Evolutionary conservation across 1,140 invertebrate genomes (phyloP).

Genomic region (Wiebesia pumilae): DNA sequence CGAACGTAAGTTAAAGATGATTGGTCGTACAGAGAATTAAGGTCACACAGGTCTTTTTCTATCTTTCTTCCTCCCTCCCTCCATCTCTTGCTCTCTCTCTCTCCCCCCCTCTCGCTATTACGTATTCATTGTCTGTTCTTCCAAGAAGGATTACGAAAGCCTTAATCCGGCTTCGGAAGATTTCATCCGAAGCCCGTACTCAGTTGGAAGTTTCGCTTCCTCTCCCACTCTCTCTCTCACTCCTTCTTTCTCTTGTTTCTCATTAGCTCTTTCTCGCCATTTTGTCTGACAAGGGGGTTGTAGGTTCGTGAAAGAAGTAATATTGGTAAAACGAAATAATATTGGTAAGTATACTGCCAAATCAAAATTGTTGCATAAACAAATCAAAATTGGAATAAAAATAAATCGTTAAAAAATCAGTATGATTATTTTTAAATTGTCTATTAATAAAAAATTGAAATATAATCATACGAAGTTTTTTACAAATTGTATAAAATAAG

Average conservation of each 20-base stretch:
- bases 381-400: neutral
- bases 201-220: conserved; percentile 3
- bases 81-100: neutral
- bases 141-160: conserved; percentile 59
- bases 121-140: conserved; percentile 63
- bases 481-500: no score
- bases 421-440: neutral
- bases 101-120: conserved; percentile 51
- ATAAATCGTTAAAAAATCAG: neutral
- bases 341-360: neutral
- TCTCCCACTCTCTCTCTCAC: neutral
- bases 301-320: neutral
- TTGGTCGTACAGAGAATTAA: conserved; percentile 49
- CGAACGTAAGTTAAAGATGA: conserved; percentile 42
- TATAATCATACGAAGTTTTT: no score
- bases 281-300: neutral
- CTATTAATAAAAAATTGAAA: no score
- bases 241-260: neutral
- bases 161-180: conserved; percentile 59
- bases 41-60: conserved; percentile 9
- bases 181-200: conserved; percentile 47
- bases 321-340: neutral
- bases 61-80: neutral
- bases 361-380: neutral
- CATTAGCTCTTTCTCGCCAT: neutral